A percentile compares a stretch with the other conserved stretches of the same genome.
phyloP scores from a whole-genome alignment of 1,140 invertebrate species.

The Formica selysi region DNA sequence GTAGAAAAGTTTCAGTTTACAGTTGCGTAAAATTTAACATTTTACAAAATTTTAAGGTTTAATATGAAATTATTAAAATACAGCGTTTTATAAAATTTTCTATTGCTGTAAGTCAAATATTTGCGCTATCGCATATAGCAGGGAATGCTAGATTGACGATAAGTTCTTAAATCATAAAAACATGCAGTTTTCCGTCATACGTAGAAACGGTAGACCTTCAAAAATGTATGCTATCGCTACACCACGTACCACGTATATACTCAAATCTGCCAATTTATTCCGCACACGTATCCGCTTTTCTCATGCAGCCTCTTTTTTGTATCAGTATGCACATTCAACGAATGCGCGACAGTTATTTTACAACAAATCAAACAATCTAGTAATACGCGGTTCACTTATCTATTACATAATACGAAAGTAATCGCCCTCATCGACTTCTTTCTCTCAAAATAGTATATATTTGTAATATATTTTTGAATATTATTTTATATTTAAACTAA shows the following conservation, averaged over 20 bases:
- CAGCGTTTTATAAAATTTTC: neutral
- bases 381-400: neutral
- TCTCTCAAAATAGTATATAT: neutral
- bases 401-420: constrained; percentile 31
- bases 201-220: constrained; percentile 52
- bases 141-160: neutral
- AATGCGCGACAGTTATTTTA: constrained; percentile 48
- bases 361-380: constrained; percentile 48
- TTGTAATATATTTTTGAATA: neutral
- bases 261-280: constrained; percentile 51
- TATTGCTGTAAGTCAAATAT: too few relatives aligned
- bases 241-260: constrained; percentile 11
- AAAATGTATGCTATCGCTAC: constrained; percentile 42
- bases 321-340: constrained; percentile 29
- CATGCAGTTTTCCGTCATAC: constrained; percentile 34
- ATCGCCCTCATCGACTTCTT: constrained; percentile 19
- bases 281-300: constrained; percentile 9
- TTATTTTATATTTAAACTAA: neutral
- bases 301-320: constrained; percentile 12
- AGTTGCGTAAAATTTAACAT: neutral
- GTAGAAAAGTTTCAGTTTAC: neutral
- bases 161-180: constrained; percentile 36
- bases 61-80: neutral
- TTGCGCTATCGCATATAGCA: neutral
- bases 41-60: constrained; percentile 1